phyloP scores from a whole-genome alignment of 2,113 vertebrate genomes.

The Oncorhynchus mykiss region DNA sequence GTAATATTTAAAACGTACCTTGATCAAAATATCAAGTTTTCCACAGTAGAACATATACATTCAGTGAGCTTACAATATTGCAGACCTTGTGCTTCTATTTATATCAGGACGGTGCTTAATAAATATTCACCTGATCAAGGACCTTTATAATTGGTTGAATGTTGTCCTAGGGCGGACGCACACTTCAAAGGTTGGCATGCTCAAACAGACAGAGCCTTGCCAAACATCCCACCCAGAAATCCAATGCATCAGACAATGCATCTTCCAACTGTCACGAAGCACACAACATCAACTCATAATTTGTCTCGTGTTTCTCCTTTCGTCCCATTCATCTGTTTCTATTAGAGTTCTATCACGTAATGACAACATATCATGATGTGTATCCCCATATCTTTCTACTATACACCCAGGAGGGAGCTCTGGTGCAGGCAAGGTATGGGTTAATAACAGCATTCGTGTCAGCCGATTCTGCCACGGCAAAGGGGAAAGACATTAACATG shows the following conservation, averaged over 20 bases:
- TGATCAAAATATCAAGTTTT: background rate
- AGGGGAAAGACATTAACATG: background rate
- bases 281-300: background rate
- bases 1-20: background rate
- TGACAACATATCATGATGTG: background rate
- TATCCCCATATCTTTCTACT: background rate
- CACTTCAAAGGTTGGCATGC: background rate
- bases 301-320: background rate
- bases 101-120: background rate
- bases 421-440: background rate
- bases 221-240: background rate
- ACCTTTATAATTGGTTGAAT: background rate
- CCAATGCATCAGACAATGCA: background rate
- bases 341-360: background rate
- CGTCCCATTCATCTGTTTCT: background rate
- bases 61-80: background rate
- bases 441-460: background rate
- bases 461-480: background rate
- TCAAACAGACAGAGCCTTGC: background rate
- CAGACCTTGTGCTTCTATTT: background rate
- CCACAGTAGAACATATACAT: background rate
- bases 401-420: background rate
- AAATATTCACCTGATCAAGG: background rate
- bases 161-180: background rate
- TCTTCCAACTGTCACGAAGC: background rate